Conservation (phyloP, 2,797 vertebrate genomes). For the Peromyscus nudipes region DNA sequence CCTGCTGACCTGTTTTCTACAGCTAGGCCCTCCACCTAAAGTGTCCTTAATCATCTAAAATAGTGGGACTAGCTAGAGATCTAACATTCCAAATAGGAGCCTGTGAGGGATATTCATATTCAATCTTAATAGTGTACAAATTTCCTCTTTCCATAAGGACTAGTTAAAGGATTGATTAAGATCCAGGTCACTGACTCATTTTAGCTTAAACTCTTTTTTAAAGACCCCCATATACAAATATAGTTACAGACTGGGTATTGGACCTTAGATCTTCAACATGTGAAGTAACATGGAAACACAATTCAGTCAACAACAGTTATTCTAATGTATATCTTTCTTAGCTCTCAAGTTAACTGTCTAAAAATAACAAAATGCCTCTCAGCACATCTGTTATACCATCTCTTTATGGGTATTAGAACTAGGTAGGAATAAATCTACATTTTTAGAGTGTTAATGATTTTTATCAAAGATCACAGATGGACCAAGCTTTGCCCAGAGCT, state of each 20-base stretch:
- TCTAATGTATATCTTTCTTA: not conserved
- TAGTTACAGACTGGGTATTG: not conserved
- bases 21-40: not conserved
- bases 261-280: not conserved
- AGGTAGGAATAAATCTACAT: constrained; percentile 42
- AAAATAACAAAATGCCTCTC: not conserved
- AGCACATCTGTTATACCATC: constrained; percentile 9
- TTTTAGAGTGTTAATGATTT: constrained; percentile 30
- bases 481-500: constrained; percentile 5
- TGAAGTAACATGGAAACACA: not conserved
- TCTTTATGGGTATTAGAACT: constrained; percentile 16
- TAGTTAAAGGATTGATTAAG: not conserved
- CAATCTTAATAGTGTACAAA: not conserved
- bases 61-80: not conserved
- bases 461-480: constrained; percentile 30
- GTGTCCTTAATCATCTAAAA: not conserved
- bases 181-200: not conserved
- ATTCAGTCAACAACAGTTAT: not conserved
- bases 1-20: too few relatives aligned
- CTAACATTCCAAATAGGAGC: not conserved
- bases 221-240: constrained; percentile 16
- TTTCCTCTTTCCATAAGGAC: not conserved
- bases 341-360: constrained; percentile 32
- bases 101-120: not conserved
- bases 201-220: constrained; percentile 6